Evolutionary conservation across 2,797 vertebrate genomes (phyloP).

Genomic region (Poeciliopsis gracilis): DNA sequence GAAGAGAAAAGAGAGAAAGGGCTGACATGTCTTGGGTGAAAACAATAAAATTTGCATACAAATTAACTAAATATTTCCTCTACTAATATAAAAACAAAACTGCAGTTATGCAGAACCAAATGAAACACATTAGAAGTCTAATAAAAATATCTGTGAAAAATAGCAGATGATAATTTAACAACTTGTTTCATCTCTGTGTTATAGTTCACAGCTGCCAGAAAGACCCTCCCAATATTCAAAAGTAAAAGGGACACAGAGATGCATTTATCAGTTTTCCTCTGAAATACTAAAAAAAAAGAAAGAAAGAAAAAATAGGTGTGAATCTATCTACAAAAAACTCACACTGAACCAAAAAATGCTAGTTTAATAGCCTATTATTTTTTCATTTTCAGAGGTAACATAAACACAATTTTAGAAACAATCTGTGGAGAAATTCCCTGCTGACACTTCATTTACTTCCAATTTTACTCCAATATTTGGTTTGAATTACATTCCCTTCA

Average conservation of each 20-base stretch:
- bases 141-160: neutral
- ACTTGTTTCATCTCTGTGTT: neutral
- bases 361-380: neutral
- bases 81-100: neutral
- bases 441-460: conserved; percentile 16
- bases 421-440: conserved; percentile 18
- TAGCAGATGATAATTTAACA: neutral
- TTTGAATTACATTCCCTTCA: conserved; percentile 30
- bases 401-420: conserved; percentile 18
- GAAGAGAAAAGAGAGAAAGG: neutral
- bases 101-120: neutral
- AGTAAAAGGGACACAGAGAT: conserved; percentile 7
- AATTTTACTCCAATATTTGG: conserved; percentile 7
- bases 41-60: neutral
- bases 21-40: neutral
- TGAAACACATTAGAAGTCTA: neutral
- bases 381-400: neutral
- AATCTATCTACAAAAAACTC: neutral
- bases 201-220: conserved; percentile 9
- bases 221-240: conserved; percentile 8
- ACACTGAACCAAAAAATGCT: neutral
- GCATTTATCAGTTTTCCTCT: conserved; percentile 7
- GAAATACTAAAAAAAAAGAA: neutral
- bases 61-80: neutral
- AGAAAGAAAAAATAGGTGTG: neutral